Conservation (phyloP, 2,888 invertebrate genomes). For the Meganola albula region DNA sequence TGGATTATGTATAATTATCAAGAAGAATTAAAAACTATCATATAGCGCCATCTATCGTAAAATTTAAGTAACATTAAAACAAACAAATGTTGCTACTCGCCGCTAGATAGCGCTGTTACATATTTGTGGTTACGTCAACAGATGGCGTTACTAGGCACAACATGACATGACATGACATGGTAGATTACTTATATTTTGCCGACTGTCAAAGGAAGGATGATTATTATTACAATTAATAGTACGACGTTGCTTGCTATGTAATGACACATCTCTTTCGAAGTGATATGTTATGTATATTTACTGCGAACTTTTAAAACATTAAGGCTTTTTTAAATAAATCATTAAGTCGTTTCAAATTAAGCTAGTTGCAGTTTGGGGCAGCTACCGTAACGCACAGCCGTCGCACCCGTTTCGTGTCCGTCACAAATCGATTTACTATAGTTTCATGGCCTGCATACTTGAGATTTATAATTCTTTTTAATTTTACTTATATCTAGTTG, state of each 20-base stretch:
- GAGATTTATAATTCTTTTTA: slow-evolving; percentile 39
- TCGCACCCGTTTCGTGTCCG: slow-evolving; percentile 26
- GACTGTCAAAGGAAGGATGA: too few relatives aligned
- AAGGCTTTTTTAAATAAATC: background rate
- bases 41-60: slow-evolving; percentile 39
- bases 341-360: background rate
- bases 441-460: slow-evolving; percentile 60
- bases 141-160: slow-evolving; percentile 28
- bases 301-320: too few relatives aligned
- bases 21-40: background rate
- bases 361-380: slow-evolving; percentile 10
- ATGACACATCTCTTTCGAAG: too few relatives aligned
- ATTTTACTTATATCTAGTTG: slow-evolving; percentile 20
- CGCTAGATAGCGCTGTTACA: slow-evolving; percentile 36
- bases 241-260: too few relatives aligned
- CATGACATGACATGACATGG: too few relatives aligned
- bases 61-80: background rate
- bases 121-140: slow-evolving; percentile 1
- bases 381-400: slow-evolving; percentile 47
- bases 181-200: too few relatives aligned
- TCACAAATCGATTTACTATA: slow-evolving; percentile 57
- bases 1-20: background rate
- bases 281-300: too few relatives aligned
- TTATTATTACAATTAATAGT: too few relatives aligned
- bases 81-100: slow-evolving; percentile 20